These are phyloP conservation scores for Pyrgus malvae DNA, from an alignment of 2,888 invertebrate species.

Conservation along the genomic window DNA sequence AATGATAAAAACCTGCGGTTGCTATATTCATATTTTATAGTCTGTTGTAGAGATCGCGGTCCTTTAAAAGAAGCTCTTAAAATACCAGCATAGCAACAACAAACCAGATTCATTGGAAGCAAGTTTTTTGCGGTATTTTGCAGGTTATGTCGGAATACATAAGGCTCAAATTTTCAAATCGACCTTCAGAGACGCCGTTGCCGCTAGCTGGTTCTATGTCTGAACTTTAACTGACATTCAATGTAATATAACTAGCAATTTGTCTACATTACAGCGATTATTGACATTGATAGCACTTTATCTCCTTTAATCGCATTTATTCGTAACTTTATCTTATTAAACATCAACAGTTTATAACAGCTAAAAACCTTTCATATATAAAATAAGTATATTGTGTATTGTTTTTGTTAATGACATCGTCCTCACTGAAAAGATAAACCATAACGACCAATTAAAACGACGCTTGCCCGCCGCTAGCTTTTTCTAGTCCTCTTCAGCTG, in stretches of 20 bases:
- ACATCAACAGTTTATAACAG: too few relatives aligned
- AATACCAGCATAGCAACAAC: conserved; percentile 7
- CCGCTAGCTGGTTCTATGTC: neutral
- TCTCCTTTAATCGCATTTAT: neutral
- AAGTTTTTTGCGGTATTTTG: neutral
- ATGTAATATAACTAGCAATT: conserved; percentile 9
- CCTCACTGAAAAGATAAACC: too few relatives aligned
- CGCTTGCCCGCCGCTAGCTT: too few relatives aligned
- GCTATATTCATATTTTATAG: neutral
- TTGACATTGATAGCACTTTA: neutral
- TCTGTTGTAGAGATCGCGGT: neutral
- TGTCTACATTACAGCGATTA: conserved; percentile 2
- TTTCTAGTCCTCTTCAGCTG: too few relatives aligned
- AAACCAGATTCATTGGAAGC: conserved; percentile 1
- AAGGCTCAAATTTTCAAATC: conserved; percentile 3
- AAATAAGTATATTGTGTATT: too few relatives aligned
- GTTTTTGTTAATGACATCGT: too few relatives aligned
- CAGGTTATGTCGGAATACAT: neutral
- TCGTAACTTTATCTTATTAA: too few relatives aligned
- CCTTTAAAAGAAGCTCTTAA: neutral
- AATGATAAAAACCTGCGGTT: neutral
- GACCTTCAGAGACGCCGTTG: neutral
- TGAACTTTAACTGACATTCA: conserved; percentile 24
- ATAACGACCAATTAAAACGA: too few relatives aligned
- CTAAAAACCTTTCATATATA: too few relatives aligned